Conservation (phyloP, 2,797 vertebrate genomes). For the Geotrypetes seraphini region DNA sequence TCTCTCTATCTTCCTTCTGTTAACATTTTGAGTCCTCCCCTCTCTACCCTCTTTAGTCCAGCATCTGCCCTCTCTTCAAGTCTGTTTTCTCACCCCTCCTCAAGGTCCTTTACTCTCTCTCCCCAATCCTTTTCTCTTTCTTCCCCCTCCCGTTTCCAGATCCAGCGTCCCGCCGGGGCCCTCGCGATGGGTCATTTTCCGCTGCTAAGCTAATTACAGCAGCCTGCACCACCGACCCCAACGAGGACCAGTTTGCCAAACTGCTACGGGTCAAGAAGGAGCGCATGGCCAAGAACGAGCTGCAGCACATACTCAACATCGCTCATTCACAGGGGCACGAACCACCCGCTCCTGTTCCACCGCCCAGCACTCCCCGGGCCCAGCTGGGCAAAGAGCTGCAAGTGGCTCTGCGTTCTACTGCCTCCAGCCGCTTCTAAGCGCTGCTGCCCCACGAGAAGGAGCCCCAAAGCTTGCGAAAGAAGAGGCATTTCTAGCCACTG, state of each 20-base stretch:
- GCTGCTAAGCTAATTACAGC: no score
- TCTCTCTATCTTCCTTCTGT: no score
- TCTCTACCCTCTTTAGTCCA: no score
- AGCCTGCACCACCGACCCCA: conserved; percentile 65
- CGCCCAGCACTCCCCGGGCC: conserved; percentile 53
- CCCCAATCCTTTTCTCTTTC: no score
- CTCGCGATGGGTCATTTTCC: no score
- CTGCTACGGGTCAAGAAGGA: conserved; percentile 75
- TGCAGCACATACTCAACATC: conserved; percentile 79
- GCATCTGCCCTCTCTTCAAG: no score
- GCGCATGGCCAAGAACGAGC: conserved; percentile 83
- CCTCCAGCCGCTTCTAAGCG: conserved; percentile 87
- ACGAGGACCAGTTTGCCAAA: conserved; percentile 81
- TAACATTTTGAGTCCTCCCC: no score
- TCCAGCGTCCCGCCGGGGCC: no score
- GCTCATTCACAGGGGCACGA: conserved; percentile 65
- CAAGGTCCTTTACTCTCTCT: no score
- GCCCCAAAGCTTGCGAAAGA: conserved; percentile 63
- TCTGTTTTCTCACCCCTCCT: no score
- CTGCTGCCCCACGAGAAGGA: conserved; percentile 76
- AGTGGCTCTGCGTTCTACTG: conserved; percentile 75
- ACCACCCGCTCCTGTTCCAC: conserved; percentile 49
- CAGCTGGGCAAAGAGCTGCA: conserved; percentile 64
- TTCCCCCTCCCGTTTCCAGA: no score
- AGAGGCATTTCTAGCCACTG: conserved; percentile 76